A percentile compares a stretch with the other conserved stretches of the same genome.
Evolutionary conservation across 2,888 invertebrate species (phyloP).

Genomic region (Rutpela maculata): DNA sequence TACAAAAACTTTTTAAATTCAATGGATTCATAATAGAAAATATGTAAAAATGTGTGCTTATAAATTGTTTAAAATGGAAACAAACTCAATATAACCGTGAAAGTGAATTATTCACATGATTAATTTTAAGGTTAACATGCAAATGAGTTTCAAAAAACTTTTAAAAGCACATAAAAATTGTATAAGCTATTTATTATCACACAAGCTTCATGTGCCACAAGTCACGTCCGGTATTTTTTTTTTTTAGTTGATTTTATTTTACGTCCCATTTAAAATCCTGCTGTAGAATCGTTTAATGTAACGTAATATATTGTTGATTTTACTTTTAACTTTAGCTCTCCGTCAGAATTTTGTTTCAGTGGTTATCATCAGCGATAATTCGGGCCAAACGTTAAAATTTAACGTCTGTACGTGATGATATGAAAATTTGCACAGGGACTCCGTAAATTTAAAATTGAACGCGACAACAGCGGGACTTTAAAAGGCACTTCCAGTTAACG

Average conservation of each 20-base stretch:
- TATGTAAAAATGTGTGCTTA: too few relatives aligned
- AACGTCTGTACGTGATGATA: constrained; percentile 26
- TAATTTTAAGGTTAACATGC: too few relatives aligned
- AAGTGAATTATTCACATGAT: too few relatives aligned
- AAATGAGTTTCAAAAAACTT: neutral
- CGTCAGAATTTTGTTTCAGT: neutral
- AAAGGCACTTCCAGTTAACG: constrained; percentile 1
- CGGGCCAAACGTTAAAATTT: constrained; percentile 19
- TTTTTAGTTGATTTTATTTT: neutral
- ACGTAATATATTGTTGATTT: constrained; percentile 20
- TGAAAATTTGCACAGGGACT: constrained; percentile 17
- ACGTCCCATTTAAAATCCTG: constrained; percentile 11
- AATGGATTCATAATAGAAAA: too few relatives aligned
- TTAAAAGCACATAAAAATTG: neutral
- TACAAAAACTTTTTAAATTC: too few relatives aligned
- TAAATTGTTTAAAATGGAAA: too few relatives aligned
- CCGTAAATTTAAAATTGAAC: constrained; percentile 23
- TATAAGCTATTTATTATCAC: constrained; percentile 7
- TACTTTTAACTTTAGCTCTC: constrained; percentile 8
- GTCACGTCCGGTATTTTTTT: neutral
- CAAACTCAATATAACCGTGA: too few relatives aligned
- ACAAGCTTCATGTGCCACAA: neutral
- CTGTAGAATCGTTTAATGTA: neutral
- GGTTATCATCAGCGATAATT: constrained; percentile 10
- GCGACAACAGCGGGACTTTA: constrained; percentile 12